Evolutionary conservation across 64 coral and sea anemone species (phyloP).

Genomic region (Platygyra sinensis): DNA sequence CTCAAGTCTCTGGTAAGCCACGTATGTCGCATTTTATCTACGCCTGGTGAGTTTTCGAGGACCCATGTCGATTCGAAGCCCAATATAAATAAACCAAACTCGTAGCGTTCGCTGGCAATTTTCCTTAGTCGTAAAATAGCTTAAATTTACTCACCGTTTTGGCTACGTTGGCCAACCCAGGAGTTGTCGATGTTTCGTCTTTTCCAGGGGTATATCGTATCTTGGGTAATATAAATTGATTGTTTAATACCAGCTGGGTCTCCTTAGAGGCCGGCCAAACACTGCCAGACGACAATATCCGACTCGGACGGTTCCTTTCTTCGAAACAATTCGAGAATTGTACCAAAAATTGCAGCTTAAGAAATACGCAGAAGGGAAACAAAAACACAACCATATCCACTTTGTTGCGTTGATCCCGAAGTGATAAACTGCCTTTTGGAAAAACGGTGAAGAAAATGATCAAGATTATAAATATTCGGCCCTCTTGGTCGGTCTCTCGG

Average conservation of each 20-base stretch:
- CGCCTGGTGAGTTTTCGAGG: too few relatives aligned
- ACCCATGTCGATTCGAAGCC: background rate
- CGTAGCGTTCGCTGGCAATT: background rate
- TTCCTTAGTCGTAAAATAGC: background rate
- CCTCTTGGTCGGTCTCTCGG: background rate
- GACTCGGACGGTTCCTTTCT: background rate
- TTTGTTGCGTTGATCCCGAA: background rate
- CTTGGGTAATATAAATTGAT: background rate
- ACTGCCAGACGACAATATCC: background rate
- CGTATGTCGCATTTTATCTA: background rate
- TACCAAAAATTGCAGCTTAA: background rate
- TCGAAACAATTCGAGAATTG: background rate
- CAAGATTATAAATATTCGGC: background rate
- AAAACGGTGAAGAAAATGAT: background rate
- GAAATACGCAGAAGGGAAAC: background rate
- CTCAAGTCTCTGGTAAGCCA: background rate
- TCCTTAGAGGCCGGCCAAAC: background rate
- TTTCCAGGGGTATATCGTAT: background rate
- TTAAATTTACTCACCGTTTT: background rate
- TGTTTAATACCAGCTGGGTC: background rate
- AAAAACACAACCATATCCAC: slow-evolving; percentile 7
- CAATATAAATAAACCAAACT: background rate
- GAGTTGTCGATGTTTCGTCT: background rate
- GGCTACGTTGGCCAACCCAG: background rate
- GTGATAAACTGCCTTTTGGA: background rate